Evolutionary conservation across 1,140 invertebrate genomes (phyloP), one percentile per base, ranked within the genome.

Genomic region (Asbolus verrucosus): DNA sequence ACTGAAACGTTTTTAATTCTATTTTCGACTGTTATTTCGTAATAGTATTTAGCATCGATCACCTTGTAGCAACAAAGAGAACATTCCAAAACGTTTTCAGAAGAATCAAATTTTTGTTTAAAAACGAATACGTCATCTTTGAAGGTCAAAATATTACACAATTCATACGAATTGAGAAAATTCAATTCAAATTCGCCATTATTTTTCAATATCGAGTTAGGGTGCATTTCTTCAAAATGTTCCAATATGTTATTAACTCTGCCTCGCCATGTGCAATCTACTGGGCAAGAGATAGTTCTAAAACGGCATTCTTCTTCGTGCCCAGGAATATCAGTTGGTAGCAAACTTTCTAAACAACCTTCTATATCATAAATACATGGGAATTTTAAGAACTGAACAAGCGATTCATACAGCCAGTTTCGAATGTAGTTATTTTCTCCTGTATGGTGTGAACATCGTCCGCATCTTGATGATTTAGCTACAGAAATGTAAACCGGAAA

Each of bases 171-270:
- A 16, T 70, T 73, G 6, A 60, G 19, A 18, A 77, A 72, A 46
- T 71, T 31, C 5, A 79, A 6, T 68, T 74, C 65, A 66, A 77
- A 74, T 36, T 70, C 43, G 6, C 13, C 2, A 38, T 63, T n/a
- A n/a, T n/a, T 54, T 6, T 39, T 61, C 11, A 78, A 33, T 6
- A 74, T 33, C 0, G 71, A 15, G 14, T 33, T 24, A 6, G 41
- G 6, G 65, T 78, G 77, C 1, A 38, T 11, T 0, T 46, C 36
- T 39, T 69, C 41, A 65, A 71, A 77, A 67, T 78, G 77, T 9
- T 60, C 16, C 13, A 14, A 50, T 1, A 78, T 13, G n/a, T 76
- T 73, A 18, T 62, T 31, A n/a, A 41, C 38, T 6, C 16, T 61
- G 13, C 77, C 74, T 30, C 65, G 36, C 74, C 76, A 78, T 6